These are phyloP conservation scores for Rhabditoides inermis DNA, from an alignment of 2,888 invertebrate species.

Conservation along the genomic window DNA sequence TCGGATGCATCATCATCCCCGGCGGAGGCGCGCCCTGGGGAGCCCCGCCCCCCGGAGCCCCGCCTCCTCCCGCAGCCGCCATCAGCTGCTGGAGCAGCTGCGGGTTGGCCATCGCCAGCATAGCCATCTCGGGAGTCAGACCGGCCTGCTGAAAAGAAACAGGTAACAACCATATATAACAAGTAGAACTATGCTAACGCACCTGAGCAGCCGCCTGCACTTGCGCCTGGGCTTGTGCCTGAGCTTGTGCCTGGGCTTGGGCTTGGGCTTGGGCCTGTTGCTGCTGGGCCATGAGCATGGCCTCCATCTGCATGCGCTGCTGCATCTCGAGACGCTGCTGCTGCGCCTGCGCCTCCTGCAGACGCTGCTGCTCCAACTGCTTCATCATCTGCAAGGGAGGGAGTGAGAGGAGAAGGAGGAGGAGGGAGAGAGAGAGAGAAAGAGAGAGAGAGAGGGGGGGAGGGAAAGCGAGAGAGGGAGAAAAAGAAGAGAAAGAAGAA, in stretches of 20 bases:
- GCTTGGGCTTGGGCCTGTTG: conserved; percentile 5
- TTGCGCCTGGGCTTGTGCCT: conserved; percentile 4
- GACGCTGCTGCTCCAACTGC: conserved; percentile 4
- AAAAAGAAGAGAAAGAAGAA: too few relatives aligned
- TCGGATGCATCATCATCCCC: neutral
- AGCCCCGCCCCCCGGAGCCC: neutral
- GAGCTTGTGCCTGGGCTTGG: conserved; percentile 1
- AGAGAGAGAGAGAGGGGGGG: too few relatives aligned
- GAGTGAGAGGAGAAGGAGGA: too few relatives aligned
- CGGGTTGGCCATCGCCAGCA: conserved; percentile 1
- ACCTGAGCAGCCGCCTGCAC: neutral
- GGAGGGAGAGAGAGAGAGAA: too few relatives aligned
- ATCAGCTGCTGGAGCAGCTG: conserved; percentile 2
- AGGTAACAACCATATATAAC: too few relatives aligned
- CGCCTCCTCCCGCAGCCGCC: neutral
- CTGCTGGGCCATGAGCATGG: conserved; percentile 5
- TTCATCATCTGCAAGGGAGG: conserved; percentile 5
- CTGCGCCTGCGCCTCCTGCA: neutral
- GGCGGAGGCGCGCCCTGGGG: neutral
- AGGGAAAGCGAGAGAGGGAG: too few relatives aligned
- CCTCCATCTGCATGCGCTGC: neutral
- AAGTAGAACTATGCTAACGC: too few relatives aligned
- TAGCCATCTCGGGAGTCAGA: neutral
- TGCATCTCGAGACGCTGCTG: neutral
- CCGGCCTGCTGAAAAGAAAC: neutral